These are phyloP conservation scores for Rhagologus leucostigma DNA, from an alignment of 2,113 vertebrate species.

Conservation along the genomic window DNA sequence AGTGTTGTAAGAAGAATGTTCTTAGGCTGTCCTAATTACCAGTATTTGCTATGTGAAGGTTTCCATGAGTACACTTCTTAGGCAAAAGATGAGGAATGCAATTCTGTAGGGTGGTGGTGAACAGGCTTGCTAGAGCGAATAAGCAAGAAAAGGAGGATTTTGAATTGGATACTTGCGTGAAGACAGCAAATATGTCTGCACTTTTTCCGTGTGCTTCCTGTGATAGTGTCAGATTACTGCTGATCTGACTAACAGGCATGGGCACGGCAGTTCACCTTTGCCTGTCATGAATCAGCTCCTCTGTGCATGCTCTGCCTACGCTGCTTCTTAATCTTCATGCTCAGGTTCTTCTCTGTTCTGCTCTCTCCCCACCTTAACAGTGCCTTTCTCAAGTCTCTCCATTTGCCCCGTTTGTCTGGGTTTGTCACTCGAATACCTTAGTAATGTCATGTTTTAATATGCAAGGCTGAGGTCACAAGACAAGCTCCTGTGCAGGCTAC, in stretches of 20 bases:
- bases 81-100: background rate
- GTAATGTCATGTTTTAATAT: background rate
- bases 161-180: background rate
- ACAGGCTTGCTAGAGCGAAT: background rate
- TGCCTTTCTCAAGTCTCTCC: background rate
- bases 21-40: background rate
- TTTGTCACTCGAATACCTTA: background rate
- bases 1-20: background rate
- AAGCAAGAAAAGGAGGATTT: background rate
- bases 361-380: background rate
- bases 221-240: background rate
- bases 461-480: background rate
- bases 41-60: background rate
- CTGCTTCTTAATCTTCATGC: background rate
- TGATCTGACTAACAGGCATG: background rate
- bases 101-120: background rate
- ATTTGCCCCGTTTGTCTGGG: background rate
- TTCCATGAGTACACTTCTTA: conserved; percentile 3
- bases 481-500: background rate
- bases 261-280: background rate
- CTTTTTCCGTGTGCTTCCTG: background rate
- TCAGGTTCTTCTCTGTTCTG: background rate
- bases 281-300: background rate
- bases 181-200: background rate
- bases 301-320: background rate